Base-by-base conservation (phyloP, 1,140 invertebrate species). In the Lasioglossum albipes region DNA sequence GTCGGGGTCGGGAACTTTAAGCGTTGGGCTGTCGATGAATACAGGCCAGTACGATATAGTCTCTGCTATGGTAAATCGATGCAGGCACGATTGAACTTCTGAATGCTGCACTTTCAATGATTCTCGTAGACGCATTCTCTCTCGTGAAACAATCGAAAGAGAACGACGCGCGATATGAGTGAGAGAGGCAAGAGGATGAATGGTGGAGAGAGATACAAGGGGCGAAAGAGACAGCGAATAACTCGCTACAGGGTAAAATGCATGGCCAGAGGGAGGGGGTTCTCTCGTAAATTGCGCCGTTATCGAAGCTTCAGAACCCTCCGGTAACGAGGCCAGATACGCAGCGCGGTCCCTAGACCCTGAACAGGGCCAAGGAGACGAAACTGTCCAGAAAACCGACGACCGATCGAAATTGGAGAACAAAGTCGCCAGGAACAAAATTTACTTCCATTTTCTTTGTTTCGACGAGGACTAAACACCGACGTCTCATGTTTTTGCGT, bases 311-410 rank as follows among this genome's bases (percentile, higher is more conserved):
- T 41, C 54, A 22, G 18, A 65, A 72, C 54, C 54, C 45, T 73
- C n/a, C n/a, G 22, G 61, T 65, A 73, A 79, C 69, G 75, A 77
- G 52, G 75, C 22, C 42, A 65, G 69, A 73, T 79, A 79, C 69
- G 69, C 59, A 65, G 31, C 57, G 31, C 57, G 31, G 36, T 36
- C 49, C n/a, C 52, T 7, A 36, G 42, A 71, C n/a, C 13, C 57
- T 22, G 57, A 72, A 36, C 42, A 36, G 20, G n/a, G 42, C 31
- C 12, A 76, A 20, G 42, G 66, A 73, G 61, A 66, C 65, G 68
- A 27, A 78, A 64, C 41, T 49, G 36, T 42, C 27, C n/a, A 20
- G 42, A 27, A 31, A 27, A 72, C 22, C 27, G 41, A 42, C 13
- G 3, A 18, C 16, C 13, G 73, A 67, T 70, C 57, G 31, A 22